Evolutionary conservation across 1,140 invertebrate species (phyloP).

Genomic region (Sarcophaga peregrina): DNA sequence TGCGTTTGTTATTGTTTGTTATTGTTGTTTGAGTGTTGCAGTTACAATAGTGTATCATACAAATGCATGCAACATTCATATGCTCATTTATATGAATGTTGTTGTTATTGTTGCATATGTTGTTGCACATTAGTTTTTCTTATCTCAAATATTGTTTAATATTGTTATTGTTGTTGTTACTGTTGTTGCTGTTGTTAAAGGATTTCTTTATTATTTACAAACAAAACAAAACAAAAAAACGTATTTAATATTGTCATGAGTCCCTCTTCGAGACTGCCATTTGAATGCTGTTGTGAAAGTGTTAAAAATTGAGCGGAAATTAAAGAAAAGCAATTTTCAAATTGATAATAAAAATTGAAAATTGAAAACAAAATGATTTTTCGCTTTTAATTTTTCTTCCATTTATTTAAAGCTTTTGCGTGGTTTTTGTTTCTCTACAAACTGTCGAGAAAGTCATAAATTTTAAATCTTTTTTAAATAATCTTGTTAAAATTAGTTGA

Average conservation of each 20-base stretch:
- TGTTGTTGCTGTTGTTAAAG: background rate
- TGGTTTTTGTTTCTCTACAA: background rate
- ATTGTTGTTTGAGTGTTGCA: background rate
- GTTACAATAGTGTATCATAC: background rate
- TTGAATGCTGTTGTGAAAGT: conserved; percentile 37
- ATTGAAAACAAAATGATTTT: conserved; percentile 4
- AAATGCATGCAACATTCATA: background rate
- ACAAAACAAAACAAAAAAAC: too few species aligned
- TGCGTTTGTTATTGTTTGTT: conserved; percentile 5
- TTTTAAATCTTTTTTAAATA: background rate
- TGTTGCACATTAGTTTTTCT: conserved; percentile 40
- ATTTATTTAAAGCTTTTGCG: background rate
- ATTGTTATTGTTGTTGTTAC: conserved; percentile 13
- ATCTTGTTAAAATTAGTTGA: conserved; percentile 19
- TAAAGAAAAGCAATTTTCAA: conserved; percentile 40
- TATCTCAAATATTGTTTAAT: conserved; percentile 36
- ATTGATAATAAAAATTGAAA: conserved; percentile 27
- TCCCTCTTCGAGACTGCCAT: too few species aligned
- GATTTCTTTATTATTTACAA: too few species aligned
- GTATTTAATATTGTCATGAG: too few species aligned
- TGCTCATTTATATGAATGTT: background rate
- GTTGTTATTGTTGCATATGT: conserved; percentile 22
- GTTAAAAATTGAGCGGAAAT: conserved; percentile 46
- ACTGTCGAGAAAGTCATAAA: conserved; percentile 19
- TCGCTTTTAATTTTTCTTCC: background rate